Evolutionary conservation across 2,797 vertebrate genomes (phyloP), one percentile per base, ranked within the genome.

Genomic region (Falco concolor): DNA sequence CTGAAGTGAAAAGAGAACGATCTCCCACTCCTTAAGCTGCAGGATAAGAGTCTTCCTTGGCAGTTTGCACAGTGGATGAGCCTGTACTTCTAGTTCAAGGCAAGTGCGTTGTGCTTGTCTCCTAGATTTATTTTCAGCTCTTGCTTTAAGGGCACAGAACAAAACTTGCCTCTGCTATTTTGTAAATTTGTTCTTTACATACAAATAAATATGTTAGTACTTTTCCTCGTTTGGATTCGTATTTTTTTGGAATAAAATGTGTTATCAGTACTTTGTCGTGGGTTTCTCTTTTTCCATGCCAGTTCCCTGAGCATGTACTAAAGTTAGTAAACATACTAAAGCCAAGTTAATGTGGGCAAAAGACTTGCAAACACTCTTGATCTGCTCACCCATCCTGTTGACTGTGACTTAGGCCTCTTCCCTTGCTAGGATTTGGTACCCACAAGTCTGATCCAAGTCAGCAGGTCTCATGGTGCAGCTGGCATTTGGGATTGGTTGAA

Each of bases 21-120:
- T 94, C 83, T 94, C 93, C 93, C 74, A 80, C 90, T 90, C 85
- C 65, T 65, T 88, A 79, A 94, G 84, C 63, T 61, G 50, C 57
- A 86, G 77, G 52, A 44, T 45, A 87, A 84, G 87, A 28, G 59
- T 91, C 34, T 64, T 68, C n/a, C 53, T 21, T 92, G 75, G 59
- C 79, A 59, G 28, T 57, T 87, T 63, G 32, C 69, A n/a, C 54
- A 84, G 89, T 44, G 78, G 89, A 75, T 75, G 84, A 92, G 76
- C 83, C 65, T 50, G 69, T 64, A 38, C 84, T 92, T 74, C 65
- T 68, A 42, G 57, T 72, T 86, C 38, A 44, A 68, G 32, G 83
- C 87, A 52, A 50, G 42, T 30, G 42, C 28, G 1, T 22, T 49
- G 36, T 70, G 78, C 53, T 78, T 20, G 4, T 49, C 82, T 90